These are phyloP conservation scores for Aphaenogaster floridana DNA, from an alignment of 1,140 invertebrate genomes.

Conservation along the genomic window DNA sequence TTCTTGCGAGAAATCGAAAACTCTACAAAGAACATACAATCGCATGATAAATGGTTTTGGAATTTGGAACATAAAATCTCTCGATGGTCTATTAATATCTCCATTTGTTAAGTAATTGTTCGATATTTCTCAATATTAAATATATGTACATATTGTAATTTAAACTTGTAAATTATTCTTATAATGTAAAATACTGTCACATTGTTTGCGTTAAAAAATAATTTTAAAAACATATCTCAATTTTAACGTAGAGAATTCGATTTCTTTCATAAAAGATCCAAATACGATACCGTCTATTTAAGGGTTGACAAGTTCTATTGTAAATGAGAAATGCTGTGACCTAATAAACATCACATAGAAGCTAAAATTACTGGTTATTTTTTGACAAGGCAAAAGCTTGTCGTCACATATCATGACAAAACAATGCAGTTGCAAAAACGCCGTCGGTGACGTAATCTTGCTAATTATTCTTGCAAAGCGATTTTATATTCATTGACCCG, in stretches of 20 bases:
- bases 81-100: background rate
- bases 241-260: background rate
- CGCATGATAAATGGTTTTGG: too few relatives aligned
- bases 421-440: conserved; percentile 32
- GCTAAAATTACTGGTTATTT: conserved; percentile 41
- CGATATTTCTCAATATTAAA: background rate
- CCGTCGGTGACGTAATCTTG: conserved; percentile 38
- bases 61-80: background rate
- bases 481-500: conserved; percentile 61
- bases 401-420: background rate
- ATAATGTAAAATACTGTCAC: background rate
- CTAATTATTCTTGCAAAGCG: conserved; percentile 54
- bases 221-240: background rate
- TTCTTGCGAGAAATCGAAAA: background rate
- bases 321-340: background rate
- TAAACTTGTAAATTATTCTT: background rate
- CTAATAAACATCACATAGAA: background rate
- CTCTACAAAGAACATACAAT: background rate
- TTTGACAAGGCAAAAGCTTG: conserved; percentile 27
- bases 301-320: background rate
- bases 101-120: background rate
- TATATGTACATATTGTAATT: background rate
- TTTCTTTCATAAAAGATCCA: background rate
- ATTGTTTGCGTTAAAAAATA: background rate
- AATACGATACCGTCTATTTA: background rate